A percentile compares a stretch with the other conserved stretches of the same genome.
These are phyloP conservation scores for Ormyrus rosae DNA, from an alignment of 2,888 invertebrate species.

Conservation along the genomic window DNA sequence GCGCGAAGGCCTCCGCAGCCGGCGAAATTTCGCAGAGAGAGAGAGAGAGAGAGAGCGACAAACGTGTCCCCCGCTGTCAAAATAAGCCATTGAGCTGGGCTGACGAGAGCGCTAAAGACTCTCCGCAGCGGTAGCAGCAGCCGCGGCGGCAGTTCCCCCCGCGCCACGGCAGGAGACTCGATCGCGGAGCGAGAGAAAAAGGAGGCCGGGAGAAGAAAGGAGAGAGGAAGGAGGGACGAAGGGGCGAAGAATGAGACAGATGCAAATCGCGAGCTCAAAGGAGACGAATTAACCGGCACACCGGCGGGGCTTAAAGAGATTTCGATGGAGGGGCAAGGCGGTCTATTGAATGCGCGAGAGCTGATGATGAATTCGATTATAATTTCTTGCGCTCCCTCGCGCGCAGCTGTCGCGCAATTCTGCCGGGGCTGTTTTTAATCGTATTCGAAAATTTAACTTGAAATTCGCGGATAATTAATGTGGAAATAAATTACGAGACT, in stretches of 20 bases:
- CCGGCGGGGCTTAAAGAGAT: conserved; percentile 32
- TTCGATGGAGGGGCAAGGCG: conserved; percentile 54
- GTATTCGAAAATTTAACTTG: too few relatives aligned
- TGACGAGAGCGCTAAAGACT: conserved; percentile 55
- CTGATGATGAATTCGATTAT: conserved; percentile 42
- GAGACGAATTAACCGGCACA: conserved; percentile 44
- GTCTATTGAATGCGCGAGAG: too few relatives aligned
- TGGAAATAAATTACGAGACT: too few relatives aligned
- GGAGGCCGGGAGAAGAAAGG: conserved; percentile 27
- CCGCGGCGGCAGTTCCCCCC: conserved; percentile 13
- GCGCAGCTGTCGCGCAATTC: too few relatives aligned
- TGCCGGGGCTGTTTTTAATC: too few relatives aligned
- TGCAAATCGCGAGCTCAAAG: conserved; percentile 53
- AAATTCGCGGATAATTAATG: too few relatives aligned
- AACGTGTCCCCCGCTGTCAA: conserved; percentile 74
- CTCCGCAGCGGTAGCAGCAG: conserved; percentile 52
- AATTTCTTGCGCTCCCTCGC: neutral
- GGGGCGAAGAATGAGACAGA: conserved; percentile 50
- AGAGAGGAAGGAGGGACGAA: neutral
- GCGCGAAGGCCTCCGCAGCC: conserved; percentile 56
- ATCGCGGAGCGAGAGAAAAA: neutral
- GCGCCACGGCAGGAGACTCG: too few relatives aligned
- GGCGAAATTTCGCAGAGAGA: conserved; percentile 70
- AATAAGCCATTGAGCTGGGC: conserved; percentile 68
- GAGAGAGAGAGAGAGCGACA: neutral